Conservation (phyloP, 2,113 vertebrate genomes). For the Onychostoma macrolepis region DNA sequence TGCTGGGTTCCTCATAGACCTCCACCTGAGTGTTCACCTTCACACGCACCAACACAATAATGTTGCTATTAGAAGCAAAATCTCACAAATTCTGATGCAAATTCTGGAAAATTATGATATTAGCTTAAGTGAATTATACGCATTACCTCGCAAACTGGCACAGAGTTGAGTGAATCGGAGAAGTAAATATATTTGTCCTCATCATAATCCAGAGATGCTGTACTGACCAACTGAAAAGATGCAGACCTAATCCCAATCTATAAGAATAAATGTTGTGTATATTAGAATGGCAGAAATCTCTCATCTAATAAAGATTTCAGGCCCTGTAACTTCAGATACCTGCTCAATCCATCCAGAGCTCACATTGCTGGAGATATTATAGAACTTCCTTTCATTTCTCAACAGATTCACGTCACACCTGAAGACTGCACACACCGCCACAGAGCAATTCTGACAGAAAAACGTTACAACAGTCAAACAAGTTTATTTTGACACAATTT, state of each 20-base stretch:
- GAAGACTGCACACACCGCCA: slow-evolving; percentile 73
- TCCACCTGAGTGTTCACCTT: slow-evolving; percentile 76
- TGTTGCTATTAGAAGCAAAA: background rate
- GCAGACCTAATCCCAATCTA: slow-evolving; percentile 63
- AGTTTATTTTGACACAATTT: background rate
- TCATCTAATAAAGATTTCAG: background rate
- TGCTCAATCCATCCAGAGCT: slow-evolving; percentile 77
- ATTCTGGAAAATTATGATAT: background rate
- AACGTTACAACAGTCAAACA: background rate
- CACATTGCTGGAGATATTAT: slow-evolving; percentile 75
- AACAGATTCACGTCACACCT: slow-evolving; percentile 65
- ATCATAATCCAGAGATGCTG: slow-evolving; percentile 73
- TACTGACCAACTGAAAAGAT: slow-evolving; percentile 65
- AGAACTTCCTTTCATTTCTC: slow-evolving; percentile 55
- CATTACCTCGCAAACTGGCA: slow-evolving; percentile 71
- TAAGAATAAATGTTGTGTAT: background rate
- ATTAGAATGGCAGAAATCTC: background rate
- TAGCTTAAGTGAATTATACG: background rate
- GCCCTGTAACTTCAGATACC: slow-evolving; percentile 62
- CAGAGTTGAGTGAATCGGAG: slow-evolving; percentile 57
- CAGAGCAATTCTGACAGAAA: slow-evolving; percentile 74
- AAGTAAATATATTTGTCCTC: slow-evolving; percentile 70
- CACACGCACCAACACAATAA: background rate
- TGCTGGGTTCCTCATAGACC: slow-evolving; percentile 65
- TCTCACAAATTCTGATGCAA: background rate